Percentiles rank a stretch among this genome's conserved stretches.
phyloP scores from a whole-genome alignment of 2,888 invertebrate species.

The Hypomecis atomaria region DNA sequence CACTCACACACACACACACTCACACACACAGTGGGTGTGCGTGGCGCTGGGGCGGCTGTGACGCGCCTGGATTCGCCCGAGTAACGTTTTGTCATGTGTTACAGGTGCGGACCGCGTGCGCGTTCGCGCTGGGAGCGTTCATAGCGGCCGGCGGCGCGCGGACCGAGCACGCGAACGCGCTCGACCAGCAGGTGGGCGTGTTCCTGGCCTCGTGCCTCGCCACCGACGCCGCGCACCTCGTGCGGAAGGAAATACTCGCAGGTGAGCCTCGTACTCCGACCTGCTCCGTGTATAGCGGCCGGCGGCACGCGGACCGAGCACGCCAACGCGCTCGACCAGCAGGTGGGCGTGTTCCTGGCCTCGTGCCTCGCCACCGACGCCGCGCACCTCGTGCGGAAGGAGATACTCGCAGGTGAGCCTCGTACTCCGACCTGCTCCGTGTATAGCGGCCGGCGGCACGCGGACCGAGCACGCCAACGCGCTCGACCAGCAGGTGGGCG shows the following conservation, averaged over 20 bases:
- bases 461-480: constrained; percentile 97
- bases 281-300: too few relatives aligned
- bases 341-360: constrained; percentile 94
- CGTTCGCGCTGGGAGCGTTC: constrained; percentile 97
- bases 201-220: constrained; percentile 90
- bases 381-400: constrained; percentile 93
- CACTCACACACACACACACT: too few relatives aligned
- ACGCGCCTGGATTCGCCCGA: background rate
- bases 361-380: constrained; percentile 91
- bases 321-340: constrained; percentile 96
- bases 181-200: constrained; percentile 96
- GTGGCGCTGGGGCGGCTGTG: too few relatives aligned
- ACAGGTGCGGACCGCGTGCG: constrained; percentile 95
- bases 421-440: too few relatives aligned
- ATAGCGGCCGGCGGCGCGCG: constrained; percentile 93
- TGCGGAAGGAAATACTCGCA: constrained; percentile 93
- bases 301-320: constrained; percentile 95
- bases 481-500: constrained; percentile 96
- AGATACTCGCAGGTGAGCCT: constrained; percentile 93
- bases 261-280: too few relatives aligned
- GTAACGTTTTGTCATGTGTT: background rate
- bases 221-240: constrained; percentile 94
- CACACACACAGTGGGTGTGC: too few relatives aligned
- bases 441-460: constrained; percentile 93
- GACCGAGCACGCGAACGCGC: constrained; percentile 96